Evolutionary conservation across 2,797 vertebrate genomes (phyloP).

Genomic region (Sardinella longiceps): DNA sequence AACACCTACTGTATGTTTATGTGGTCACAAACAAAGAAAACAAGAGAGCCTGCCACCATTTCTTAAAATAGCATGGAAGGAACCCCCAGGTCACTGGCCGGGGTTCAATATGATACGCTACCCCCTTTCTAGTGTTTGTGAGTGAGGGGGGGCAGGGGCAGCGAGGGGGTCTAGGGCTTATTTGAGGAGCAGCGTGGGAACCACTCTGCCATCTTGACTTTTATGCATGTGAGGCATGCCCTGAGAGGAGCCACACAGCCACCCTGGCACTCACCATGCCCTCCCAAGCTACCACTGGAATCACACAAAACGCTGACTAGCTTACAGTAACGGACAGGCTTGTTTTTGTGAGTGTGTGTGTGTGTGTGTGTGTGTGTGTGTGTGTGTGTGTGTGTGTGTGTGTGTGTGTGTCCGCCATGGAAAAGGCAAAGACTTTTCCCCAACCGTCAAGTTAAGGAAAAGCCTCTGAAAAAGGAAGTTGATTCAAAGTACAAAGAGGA

Average conservation of each 20-base stretch:
- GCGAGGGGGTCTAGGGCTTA: constrained; percentile 31
- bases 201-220: constrained; percentile 38
- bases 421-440: background rate
- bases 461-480: background rate
- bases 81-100: constrained; percentile 56
- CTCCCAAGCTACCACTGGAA: background rate
- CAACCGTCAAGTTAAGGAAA: background rate
- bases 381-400: no score
- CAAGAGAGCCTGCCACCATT: constrained; percentile 24
- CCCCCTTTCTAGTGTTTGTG: constrained; percentile 33
- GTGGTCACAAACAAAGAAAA: constrained; percentile 13
- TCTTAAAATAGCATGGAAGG: constrained; percentile 54
- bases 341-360: no score
- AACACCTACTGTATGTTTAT: constrained; percentile 34
- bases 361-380: no score
- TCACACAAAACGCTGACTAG: background rate
- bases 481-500: background rate
- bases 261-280: background rate
- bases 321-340: background rate
- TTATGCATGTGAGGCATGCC: constrained; percentile 10
- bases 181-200: constrained; percentile 56
- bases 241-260: constrained; percentile 10
- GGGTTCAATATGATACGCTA: constrained; percentile 58
- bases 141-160: background rate
- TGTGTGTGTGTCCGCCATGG: no score